Evolutionary conservation across 2,113 vertebrate genomes (phyloP).

Genomic region (Trinectes maculatus): DNA sequence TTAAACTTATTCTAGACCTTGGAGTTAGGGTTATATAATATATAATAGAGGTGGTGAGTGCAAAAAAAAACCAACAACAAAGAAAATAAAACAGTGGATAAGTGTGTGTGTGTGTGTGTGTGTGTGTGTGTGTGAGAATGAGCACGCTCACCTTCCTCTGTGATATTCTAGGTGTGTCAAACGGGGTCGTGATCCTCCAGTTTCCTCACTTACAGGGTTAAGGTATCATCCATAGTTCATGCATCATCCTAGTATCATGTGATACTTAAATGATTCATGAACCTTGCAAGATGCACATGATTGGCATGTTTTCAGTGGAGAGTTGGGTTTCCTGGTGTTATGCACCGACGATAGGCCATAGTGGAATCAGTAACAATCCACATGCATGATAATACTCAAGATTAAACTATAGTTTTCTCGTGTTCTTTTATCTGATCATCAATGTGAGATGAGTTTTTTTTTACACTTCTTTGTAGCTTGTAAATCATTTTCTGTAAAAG

Average conservation of each 20-base stretch:
- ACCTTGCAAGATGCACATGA: slow-evolving; percentile 5
- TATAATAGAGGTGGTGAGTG: too few species aligned
- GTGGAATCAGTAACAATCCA: neutral
- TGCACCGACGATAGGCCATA: neutral
- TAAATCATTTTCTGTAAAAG: too few species aligned
- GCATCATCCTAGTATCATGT: slow-evolving; percentile 11
- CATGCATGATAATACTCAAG: neutral
- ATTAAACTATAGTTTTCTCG: neutral
- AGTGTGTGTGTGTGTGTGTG: neutral
- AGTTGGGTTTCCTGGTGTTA: slow-evolving; percentile 1
- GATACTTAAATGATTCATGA: slow-evolving; percentile 7
- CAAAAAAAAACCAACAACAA: too few species aligned
- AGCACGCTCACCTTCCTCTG: neutral
- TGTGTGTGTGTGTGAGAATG: neutral
- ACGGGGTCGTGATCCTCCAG: neutral
- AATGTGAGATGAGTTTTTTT: neutral
- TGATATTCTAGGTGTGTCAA: neutral
- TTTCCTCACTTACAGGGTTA: neutral
- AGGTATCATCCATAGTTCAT: neutral
- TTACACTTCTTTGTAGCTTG: neutral
- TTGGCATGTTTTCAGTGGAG: slow-evolving; percentile 8
- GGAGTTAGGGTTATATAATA: neutral
- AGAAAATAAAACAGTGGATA: too few species aligned
- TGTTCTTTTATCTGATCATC: neutral
- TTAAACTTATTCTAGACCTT: neutral